phyloP scores from a whole-genome alignment of 2,797 vertebrate species.

The Carcharodon carcharias region DNA sequence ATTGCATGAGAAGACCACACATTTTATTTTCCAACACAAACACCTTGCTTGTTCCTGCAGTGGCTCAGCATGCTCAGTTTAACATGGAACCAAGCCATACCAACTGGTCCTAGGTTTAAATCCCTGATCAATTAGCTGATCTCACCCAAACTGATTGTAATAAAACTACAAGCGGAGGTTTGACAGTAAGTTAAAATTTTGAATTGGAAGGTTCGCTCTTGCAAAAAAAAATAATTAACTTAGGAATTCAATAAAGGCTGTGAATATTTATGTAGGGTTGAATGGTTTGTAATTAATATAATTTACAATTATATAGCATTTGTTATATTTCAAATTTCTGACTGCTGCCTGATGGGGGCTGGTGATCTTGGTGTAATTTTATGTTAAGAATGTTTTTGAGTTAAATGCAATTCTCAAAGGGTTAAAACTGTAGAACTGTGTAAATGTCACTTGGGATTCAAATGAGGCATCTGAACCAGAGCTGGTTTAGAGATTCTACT shows the following conservation, averaged over 20 bases:
- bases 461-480: neutral
- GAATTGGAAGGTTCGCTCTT: neutral
- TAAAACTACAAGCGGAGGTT: neutral
- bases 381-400: neutral
- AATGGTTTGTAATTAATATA: too few species aligned
- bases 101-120: too few species aligned
- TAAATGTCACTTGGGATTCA: neutral
- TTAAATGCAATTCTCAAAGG: neutral
- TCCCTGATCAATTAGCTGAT: too few species aligned
- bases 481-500: neutral
- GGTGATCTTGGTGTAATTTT: neutral
- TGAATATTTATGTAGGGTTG: too few species aligned
- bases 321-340: neutral
- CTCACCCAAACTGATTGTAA: neutral
- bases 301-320: neutral
- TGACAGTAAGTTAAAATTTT: neutral
- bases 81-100: too few species aligned
- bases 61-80: neutral
- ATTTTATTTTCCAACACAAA: neutral
- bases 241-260: too few species aligned
- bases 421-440: neutral
- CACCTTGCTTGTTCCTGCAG: neutral
- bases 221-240: too few species aligned
- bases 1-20: neutral
- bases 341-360: too few species aligned